Conservation (phyloP, 2,888 invertebrate species). For the Pycnomerus fuliginosus region DNA sequence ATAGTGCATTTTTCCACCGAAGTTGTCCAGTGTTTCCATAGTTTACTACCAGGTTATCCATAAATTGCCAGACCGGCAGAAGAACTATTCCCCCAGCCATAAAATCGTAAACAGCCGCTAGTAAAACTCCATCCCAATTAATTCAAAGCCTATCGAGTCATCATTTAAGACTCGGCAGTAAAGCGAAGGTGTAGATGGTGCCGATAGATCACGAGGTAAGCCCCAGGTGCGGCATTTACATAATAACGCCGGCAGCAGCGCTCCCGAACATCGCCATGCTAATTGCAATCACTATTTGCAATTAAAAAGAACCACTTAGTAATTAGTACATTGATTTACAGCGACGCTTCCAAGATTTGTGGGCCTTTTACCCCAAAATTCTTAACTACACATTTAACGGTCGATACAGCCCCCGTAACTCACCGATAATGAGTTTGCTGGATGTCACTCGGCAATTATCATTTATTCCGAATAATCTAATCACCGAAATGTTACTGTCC, state of each 20-base stretch:
- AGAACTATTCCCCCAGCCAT: no score
- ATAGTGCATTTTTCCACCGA: no score
- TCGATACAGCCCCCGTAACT: no score
- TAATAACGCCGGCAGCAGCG: slow-evolving; percentile 33
- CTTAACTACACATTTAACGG: slow-evolving; percentile 14
- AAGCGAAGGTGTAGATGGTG: slow-evolving; percentile 23
- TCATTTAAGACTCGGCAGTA: no score
- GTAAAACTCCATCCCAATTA: no score
- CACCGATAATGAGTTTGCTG: neutral
- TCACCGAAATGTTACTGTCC: slow-evolving; percentile 17
- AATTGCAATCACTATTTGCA: slow-evolving; percentile 47
- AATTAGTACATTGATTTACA: slow-evolving; percentile 45
- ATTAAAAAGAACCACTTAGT: slow-evolving; percentile 47
- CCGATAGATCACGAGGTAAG: slow-evolving; percentile 40
- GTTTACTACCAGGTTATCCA: no score
- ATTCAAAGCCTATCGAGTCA: no score
- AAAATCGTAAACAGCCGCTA: no score
- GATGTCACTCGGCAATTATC: slow-evolving; percentile 13
- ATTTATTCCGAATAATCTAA: slow-evolving; percentile 16
- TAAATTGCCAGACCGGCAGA: no score
- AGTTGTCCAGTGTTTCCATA: no score
- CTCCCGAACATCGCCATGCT: slow-evolving; percentile 32
- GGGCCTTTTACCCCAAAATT: slow-evolving; percentile 22
- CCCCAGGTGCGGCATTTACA: slow-evolving; percentile 41
- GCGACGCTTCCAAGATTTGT: slow-evolving; percentile 35